Percentiles rank a stretch among this genome's conserved stretches.
These are phyloP conservation scores for Scarus forsteni DNA, from an alignment of 2,797 vertebrate species.

Conservation along the genomic window DNA sequence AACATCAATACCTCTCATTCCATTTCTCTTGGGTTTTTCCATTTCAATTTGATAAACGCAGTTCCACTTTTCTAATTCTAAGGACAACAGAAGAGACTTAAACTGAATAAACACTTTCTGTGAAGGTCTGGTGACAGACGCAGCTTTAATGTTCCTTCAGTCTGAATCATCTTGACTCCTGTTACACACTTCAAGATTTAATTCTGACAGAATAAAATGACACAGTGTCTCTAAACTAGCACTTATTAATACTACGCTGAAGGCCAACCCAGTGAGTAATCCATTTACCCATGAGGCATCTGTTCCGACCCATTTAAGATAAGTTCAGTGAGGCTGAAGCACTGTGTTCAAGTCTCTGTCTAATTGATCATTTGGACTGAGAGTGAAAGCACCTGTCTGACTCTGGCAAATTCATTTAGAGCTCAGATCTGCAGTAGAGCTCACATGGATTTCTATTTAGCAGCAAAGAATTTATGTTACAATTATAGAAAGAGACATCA, in stretches of 20 bases:
- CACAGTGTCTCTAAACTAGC: not conserved
- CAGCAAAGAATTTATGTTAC: constrained; percentile 9
- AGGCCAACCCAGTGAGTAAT: constrained; percentile 32
- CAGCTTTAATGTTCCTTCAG: not conserved
- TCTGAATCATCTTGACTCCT: not conserved
- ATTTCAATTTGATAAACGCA: not conserved
- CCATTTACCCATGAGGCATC: constrained; percentile 48
- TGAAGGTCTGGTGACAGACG: not conserved
- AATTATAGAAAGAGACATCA: not conserved
- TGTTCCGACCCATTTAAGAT: constrained; percentile 60
- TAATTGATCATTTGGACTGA: constrained; percentile 65
- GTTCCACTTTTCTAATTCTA: not conserved
- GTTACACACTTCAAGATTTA: constrained; percentile 8
- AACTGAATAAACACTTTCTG: not conserved
- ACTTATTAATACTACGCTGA: constrained; percentile 43
- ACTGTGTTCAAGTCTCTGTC: constrained; percentile 58
- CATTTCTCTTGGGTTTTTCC: not conserved
- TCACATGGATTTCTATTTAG: constrained; percentile 22
- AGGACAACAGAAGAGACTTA: not conserved
- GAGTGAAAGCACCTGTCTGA: constrained; percentile 60
- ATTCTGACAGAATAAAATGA: constrained; percentile 12
- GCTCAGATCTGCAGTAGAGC: no score
- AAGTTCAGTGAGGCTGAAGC: constrained; percentile 33
- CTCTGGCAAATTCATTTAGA: constrained; percentile 56
- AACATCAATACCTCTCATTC: no score